phyloP scores from a whole-genome alignment of 2,113 vertebrate species.

The Corythaeola cristata region DNA sequence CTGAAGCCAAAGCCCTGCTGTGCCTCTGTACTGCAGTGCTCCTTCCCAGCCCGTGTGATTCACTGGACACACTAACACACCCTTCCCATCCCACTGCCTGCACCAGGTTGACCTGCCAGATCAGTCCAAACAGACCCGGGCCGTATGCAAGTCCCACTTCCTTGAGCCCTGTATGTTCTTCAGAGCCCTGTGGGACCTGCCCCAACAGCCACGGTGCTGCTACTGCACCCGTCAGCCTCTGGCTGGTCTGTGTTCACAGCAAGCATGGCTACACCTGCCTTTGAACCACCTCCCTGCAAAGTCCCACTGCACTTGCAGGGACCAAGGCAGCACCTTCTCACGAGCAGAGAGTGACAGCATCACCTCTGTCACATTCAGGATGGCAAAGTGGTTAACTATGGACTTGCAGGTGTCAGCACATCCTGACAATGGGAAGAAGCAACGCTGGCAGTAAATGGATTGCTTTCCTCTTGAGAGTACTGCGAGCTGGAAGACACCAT shows the following conservation, averaged over 20 bases:
- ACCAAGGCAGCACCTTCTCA: neutral
- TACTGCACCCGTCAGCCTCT: neutral
- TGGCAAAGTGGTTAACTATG: neutral
- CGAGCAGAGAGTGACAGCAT: neutral
- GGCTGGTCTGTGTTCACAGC: neutral
- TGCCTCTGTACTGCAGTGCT: neutral
- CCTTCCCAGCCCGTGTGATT: neutral
- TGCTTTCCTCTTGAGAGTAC: neutral
- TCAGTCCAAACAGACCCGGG: neutral
- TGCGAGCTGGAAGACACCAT: neutral
- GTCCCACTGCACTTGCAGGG: neutral
- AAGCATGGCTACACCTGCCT: neutral
- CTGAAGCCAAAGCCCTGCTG: neutral
- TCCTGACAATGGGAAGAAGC: neutral
- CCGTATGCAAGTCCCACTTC: neutral
- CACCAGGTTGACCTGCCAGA: neutral
- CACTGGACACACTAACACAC: neutral
- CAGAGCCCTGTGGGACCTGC: neutral
- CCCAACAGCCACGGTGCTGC: neutral
- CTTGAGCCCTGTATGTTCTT: neutral
- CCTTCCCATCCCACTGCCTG: neutral
- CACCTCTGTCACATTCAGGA: neutral
- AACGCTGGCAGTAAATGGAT: neutral
- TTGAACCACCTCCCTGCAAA: neutral
- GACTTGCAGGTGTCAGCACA: neutral